phyloP scores from a whole-genome alignment of 2,113 vertebrate species.

The Machaerirhynchus nigripectus region DNA sequence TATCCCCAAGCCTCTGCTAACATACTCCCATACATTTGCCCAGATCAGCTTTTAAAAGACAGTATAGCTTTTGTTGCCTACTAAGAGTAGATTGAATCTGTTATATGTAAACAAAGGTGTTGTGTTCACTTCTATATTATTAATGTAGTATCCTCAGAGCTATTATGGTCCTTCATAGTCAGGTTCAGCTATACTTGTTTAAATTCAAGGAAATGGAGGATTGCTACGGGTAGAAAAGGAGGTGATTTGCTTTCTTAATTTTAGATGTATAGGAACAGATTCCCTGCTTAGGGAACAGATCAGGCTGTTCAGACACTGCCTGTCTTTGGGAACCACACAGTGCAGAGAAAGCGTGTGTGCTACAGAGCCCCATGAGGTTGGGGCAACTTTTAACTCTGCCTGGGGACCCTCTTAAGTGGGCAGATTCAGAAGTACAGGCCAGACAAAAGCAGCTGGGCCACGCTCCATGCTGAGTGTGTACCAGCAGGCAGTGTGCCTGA shows the following conservation, averaged over 20 bases:
- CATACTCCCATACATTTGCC: neutral
- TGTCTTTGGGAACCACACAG: rapidly evolving
- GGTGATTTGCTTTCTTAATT: rapidly evolving
- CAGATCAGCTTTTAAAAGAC: neutral
- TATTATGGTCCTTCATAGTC: neutral
- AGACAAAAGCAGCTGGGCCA: neutral
- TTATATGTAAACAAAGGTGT: neutral
- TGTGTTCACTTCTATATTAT: neutral
- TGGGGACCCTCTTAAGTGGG: neutral
- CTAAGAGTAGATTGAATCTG: neutral
- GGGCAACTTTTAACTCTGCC: neutral
- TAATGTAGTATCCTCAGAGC: neutral
- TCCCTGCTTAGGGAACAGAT: neutral
- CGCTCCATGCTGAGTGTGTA: rapidly evolving
- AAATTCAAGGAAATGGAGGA: neutral
- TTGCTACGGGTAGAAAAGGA: neutral
- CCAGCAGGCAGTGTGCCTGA: rapidly evolving
- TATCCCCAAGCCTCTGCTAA: neutral
- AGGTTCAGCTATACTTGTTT: neutral
- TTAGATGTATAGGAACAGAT: neutral
- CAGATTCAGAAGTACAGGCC: neutral
- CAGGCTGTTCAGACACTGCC: too few relatives aligned
- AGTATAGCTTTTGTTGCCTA: neutral
- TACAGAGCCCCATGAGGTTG: neutral
- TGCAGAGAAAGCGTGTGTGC: neutral